These are phyloP conservation scores for Calameuta idolon DNA, from an alignment of 2,888 invertebrate species.

Conservation along the genomic window DNA sequence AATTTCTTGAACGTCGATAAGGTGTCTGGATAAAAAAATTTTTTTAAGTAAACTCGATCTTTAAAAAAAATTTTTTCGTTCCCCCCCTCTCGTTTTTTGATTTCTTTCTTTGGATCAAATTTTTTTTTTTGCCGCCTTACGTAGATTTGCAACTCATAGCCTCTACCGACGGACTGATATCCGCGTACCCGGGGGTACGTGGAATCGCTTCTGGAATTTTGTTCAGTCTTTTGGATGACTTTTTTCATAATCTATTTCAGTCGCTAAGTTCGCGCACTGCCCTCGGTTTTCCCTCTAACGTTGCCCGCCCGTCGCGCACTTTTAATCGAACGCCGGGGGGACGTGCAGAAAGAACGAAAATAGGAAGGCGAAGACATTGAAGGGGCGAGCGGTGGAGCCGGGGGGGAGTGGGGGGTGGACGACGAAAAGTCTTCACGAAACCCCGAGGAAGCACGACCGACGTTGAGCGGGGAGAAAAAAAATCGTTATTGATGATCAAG, in stretches of 20 bases:
- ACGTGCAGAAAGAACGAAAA: constrained; percentile 4
- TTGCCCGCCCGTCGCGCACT: background rate
- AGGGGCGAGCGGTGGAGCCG: constrained; percentile 11
- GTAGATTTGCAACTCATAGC: background rate
- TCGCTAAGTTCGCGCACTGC: constrained; percentile 15
- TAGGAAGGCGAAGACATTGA: constrained; percentile 10
- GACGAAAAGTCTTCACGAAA: background rate
- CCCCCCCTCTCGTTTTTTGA: background rate
- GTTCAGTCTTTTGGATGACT: constrained; percentile 8
- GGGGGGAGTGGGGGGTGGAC: constrained; percentile 3
- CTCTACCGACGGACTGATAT: background rate
- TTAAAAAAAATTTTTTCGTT: background rate
- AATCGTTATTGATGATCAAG: constrained; percentile 18
- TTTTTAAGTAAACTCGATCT: constrained; percentile 5
- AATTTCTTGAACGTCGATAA: background rate
- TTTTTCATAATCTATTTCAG: constrained; percentile 24
- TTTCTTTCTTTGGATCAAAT: background rate
- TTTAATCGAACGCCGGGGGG: constrained; percentile 6
- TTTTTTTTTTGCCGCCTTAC: background rate
- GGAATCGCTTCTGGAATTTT: constrained; percentile 17
- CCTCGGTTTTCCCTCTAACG: constrained; percentile 2
- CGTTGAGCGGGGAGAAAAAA: background rate
- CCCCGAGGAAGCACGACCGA: background rate
- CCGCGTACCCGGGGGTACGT: background rate
- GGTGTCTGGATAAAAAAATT: background rate